Percentiles rank a stretch among this genome's conserved stretches.
These are phyloP conservation scores for Dendrocincla tyrannina DNA, from an alignment of 2,797 vertebrate species.

Conservation along the genomic window DNA sequence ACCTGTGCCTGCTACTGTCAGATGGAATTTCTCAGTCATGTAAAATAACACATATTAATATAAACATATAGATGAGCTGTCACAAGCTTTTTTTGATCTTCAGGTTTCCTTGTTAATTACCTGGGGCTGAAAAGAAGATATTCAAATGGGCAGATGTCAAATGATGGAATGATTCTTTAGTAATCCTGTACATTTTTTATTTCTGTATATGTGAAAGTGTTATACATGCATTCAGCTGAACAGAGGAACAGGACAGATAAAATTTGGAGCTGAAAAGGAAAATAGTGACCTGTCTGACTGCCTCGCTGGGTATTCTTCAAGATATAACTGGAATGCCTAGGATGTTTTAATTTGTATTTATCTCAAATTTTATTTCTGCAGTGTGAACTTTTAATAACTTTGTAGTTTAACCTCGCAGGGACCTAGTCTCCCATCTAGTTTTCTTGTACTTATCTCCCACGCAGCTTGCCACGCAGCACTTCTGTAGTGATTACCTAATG, in stretches of 20 bases:
- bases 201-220: not conserved
- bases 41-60: not conserved
- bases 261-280: not conserved
- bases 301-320: not conserved
- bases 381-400: not conserved
- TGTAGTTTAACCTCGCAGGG: not conserved
- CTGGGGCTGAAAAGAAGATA: not conserved
- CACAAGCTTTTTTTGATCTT: not conserved
- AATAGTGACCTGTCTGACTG: not conserved
- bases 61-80: not conserved
- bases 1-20: not conserved
- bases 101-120: not conserved
- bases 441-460: not conserved
- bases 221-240: not conserved
- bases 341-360: not conserved
- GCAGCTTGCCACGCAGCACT: not conserved
- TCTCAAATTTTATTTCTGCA: not conserved
- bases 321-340: not conserved
- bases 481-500: conserved; percentile 1
- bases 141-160: not conserved
- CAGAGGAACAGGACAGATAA: not conserved
- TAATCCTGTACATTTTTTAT: not conserved
- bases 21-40: not conserved
- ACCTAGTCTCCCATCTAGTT: not conserved
- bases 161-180: not conserved